These are phyloP conservation scores for Ciconia boyciana DNA, from an alignment of 2,113 vertebrate species.

Conservation along the genomic window DNA sequence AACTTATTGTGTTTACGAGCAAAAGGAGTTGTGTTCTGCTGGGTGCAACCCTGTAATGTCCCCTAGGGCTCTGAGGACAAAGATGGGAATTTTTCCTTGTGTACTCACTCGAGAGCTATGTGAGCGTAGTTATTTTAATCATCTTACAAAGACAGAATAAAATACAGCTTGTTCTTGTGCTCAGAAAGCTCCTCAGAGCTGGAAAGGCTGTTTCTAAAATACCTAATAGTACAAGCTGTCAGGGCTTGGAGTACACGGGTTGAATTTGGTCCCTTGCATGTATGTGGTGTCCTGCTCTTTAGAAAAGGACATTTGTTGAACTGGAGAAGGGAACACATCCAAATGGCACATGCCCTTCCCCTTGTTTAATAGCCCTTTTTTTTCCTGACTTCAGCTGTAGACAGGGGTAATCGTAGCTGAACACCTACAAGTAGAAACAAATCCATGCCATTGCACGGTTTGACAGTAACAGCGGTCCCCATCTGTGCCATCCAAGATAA, in stretches of 20 bases:
- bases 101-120: neutral
- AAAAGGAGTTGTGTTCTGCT: neutral
- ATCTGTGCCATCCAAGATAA: neutral
- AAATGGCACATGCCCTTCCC: neutral
- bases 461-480: neutral
- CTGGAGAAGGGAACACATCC: neutral
- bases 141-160: neutral
- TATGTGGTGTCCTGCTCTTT: neutral
- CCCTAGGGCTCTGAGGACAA: constrained; percentile 1
- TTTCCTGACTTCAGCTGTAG: neutral
- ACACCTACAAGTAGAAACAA: neutral
- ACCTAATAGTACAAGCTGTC: neutral
- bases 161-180: neutral
- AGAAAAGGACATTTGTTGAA: neutral
- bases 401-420: neutral
- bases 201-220: neutral
- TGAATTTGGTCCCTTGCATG: neutral
- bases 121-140: constrained; percentile 17
- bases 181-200: constrained; percentile 15
- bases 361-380: neutral
- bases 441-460: neutral
- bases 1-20: constrained; percentile 11
- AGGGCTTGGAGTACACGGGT: neutral
- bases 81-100: constrained; percentile 6
- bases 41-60: neutral